Evolutionary conservation across 1,140 invertebrate species (phyloP).

Genomic region (Neodiprion fabricii): DNA sequence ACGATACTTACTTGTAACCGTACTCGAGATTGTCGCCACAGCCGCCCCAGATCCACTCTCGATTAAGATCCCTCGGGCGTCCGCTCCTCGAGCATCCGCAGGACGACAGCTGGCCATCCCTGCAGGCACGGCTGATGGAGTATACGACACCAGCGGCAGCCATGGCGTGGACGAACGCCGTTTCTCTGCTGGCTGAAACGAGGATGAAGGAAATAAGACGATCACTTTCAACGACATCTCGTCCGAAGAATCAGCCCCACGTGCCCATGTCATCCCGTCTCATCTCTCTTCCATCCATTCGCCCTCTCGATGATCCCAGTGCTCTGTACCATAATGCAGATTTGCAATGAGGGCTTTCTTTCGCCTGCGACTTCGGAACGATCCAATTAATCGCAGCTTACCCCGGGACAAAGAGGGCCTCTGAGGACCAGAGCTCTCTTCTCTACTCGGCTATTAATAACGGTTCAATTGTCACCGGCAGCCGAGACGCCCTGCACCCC

Average conservation of each 20-base stretch:
- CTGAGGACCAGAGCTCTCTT: background rate
- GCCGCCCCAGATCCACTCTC: conserved; percentile 96
- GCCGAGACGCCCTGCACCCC: background rate
- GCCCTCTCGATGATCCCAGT: too few species aligned
- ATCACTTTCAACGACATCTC: background rate
- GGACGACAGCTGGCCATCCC: conserved; percentile 85
- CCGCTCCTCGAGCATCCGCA: conserved; percentile 86
- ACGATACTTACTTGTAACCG: conserved; percentile 82
- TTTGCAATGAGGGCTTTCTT: background rate
- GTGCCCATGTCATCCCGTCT: background rate
- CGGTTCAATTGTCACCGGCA: conserved; percentile 12
- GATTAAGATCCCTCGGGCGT: conserved; percentile 80
- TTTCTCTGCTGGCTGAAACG: conserved; percentile 83
- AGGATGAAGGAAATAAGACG: conserved; percentile 25
- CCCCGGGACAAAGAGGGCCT: background rate
- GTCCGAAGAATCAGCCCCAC: too few species aligned
- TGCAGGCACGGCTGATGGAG: conserved; percentile 83
- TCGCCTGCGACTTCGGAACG: background rate
- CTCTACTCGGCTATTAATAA: conserved; percentile 8
- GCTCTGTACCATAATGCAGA: background rate
- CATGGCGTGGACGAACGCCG: conserved; percentile 90
- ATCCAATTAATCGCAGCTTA: conserved; percentile 5
- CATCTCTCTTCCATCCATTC: background rate
- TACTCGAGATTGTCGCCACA: conserved; percentile 96
- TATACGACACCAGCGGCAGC: conserved; percentile 89